Base-by-base conservation (phyloP, 2,797 vertebrate genomes). In the Pangasius larnaudii region DNA sequence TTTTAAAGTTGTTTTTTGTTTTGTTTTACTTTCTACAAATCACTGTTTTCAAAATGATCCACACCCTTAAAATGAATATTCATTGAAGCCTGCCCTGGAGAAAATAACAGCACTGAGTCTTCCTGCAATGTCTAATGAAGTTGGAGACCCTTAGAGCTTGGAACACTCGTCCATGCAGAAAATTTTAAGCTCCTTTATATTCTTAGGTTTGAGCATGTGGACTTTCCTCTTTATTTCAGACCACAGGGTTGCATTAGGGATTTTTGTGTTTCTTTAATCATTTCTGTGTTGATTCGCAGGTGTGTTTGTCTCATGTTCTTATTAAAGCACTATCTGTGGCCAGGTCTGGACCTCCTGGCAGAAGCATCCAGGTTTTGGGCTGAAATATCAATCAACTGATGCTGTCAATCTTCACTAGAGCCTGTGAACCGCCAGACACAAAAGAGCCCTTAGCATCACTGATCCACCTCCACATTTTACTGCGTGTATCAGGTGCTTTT, bases 171-270 rank as follows among this genome's bases (percentile, higher is more conserved):
- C 19, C 77, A 79, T 58, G 77, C 77, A 56, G 18, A 36, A 79
- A 36, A 58, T 58, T 22, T 56, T 58, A 79, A 79, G 51, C 51
- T 79, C 53, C 77, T 22, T 79, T 79, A 79, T 58, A 36, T 79
- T 58, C 30, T 79, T 79, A 36, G 18, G 18, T 36, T 5, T 79
- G 30, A 9, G 30, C 53, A 53, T 33, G 51, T 78, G 16, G 16
- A 56, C 27, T 78, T 53, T 9, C n/a, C 1, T 33, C 16, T 56
- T 78, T 7, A 78, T 56, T 56, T 78, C 71, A 74, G 39, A 74
- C 11, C 39, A 74, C 22, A 27, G 18, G n/a, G 19, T 27, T 75
- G 39, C 11, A n/a, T 6, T 46, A 46, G 3, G n/a, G n/a, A 77
- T 77, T 78, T 30, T 53, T 78, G 75, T 77, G 49, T n/a, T 75